Base-by-base conservation (phyloP, 2,113 vertebrate genomes). In the Echinops telfairi region DNA sequence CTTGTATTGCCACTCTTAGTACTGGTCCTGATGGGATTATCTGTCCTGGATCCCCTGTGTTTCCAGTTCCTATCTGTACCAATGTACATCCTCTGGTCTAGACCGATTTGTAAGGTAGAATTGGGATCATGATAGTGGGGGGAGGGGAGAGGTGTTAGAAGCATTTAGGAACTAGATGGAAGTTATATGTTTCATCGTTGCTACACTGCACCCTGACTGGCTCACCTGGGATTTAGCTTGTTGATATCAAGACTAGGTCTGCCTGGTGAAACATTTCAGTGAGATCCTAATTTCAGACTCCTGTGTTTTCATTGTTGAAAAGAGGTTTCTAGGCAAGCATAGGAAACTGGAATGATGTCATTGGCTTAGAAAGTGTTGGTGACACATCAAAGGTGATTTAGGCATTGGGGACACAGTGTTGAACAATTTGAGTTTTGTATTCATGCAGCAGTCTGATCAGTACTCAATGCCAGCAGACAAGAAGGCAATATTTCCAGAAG, bases 201-300 rank as follows among this genome's bases (percentile, higher is more conserved):
- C n/a, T n/a, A n/a, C n/a, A n/a, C n/a, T n/a, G n/a, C n/a, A n/a
- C n/a, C n/a, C n/a, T n/a, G n/a, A n/a, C n/a, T n/a, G n/a, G n/a
- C n/a, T n/a, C n/a, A n/a, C n/a, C n/a, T n/a, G 71, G 94, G 96
- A 78, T 71, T 90, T 95, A 96, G 93, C 80, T 91, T 95, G 73
- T 93, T 97, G 90, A 95, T 64, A 96, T 71, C 60, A 91, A 94
- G 95, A 96, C 90, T 92, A 82, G 92, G 90, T 96, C 94, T 95
- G 88, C 82, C 73, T 84, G 76, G 94, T 94, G 90, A 95, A 79
- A 95, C 47, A 86, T 93, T 95, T 95, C 60, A 83, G 87, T 38
- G 89, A 89, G 85, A 90, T 92, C 84, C 82, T 95, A 94, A 95
- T 94, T 96, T 95, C 94, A 89, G 91, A 93, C 58, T 43, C 20